A percentile compares a stretch with the other conserved stretches of the same genome.
phyloP scores from a whole-genome alignment of 2,888 invertebrate genomes.

The Stenotaenia linearis region DNA sequence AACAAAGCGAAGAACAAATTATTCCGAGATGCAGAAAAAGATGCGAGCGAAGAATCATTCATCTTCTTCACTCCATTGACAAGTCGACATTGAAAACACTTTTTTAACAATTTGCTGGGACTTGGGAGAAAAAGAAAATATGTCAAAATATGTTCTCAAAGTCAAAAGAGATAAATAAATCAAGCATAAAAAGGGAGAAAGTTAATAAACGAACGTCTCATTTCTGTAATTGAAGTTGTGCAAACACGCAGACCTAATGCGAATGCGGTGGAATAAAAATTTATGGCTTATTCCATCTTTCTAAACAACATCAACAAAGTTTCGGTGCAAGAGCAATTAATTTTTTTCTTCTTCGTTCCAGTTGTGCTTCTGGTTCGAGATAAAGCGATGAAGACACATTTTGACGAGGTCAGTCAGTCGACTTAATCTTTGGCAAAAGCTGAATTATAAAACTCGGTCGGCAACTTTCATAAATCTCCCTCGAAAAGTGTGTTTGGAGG shows the following conservation, averaged over 20 bases:
- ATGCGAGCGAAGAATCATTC: neutral
- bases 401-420: slow-evolving; percentile 10
- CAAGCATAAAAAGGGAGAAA: neutral
- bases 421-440: slow-evolving; percentile 17
- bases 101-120: neutral
- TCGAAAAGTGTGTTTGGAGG: neutral
- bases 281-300: neutral
- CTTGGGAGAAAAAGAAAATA: neutral
- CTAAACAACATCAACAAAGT: neutral
- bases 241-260: neutral
- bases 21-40: neutral
- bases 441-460: neutral
- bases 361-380: no score
- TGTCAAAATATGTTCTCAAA: neutral
- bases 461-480: slow-evolving; percentile 6
- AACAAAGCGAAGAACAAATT: neutral
- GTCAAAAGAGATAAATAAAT: neutral
- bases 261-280: neutral
- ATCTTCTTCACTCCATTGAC: slow-evolving; percentile 1
- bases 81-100: slow-evolving; percentile 9
- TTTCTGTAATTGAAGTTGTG: neutral
- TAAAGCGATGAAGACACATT: neutral
- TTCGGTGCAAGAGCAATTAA: neutral
- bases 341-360: neutral
- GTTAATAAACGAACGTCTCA: neutral